These are phyloP conservation scores for Tapirus terrestris DNA, from an alignment of 2,113 vertebrate species.

Conservation along the genomic window DNA sequence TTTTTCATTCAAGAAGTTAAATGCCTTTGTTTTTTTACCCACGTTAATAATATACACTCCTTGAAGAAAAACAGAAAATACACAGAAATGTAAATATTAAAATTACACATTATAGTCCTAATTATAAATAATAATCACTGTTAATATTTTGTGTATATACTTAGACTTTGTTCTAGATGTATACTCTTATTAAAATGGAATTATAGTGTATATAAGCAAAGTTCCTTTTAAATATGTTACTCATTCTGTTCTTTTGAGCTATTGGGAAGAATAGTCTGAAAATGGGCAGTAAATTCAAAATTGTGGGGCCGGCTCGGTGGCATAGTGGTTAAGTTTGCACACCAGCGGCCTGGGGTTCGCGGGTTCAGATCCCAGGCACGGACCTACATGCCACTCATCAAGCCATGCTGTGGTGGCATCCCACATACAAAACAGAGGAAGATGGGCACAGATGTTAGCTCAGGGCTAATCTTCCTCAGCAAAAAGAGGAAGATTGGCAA, in stretches of 20 bases:
- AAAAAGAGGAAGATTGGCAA: too few relatives aligned
- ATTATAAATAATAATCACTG: not conserved
- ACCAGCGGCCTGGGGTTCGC: too few relatives aligned
- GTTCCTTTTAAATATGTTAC: not conserved
- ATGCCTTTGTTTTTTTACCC: not conserved
- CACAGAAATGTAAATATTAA: slow-evolving; percentile 27
- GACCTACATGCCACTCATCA: too few relatives aligned
- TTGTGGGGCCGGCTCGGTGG: not conserved
- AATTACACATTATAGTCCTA: not conserved
- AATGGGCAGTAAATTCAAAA: not conserved
- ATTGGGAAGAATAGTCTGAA: not conserved
- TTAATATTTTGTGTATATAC: not conserved
- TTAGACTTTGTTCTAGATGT: slow-evolving; percentile 3
- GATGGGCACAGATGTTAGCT: too few relatives aligned
- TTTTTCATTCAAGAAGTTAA: not conserved
- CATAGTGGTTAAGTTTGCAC: too few relatives aligned
- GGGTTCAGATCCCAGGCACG: too few relatives aligned
- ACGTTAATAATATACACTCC: not conserved
- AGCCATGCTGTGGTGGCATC: too few relatives aligned
- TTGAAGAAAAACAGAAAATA: slow-evolving; percentile 45
- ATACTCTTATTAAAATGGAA: slow-evolving; percentile 42
- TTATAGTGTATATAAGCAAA: slow-evolving; percentile 4
- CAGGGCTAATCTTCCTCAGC: too few relatives aligned
- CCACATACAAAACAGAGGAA: too few relatives aligned
- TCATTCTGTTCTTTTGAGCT: slow-evolving; percentile 15